Percentiles rank a stretch among this genome's conserved stretches.
These are phyloP conservation scores for Eremobia ochroleuca DNA, from an alignment of 2,888 invertebrate species.

Conservation along the genomic window DNA sequence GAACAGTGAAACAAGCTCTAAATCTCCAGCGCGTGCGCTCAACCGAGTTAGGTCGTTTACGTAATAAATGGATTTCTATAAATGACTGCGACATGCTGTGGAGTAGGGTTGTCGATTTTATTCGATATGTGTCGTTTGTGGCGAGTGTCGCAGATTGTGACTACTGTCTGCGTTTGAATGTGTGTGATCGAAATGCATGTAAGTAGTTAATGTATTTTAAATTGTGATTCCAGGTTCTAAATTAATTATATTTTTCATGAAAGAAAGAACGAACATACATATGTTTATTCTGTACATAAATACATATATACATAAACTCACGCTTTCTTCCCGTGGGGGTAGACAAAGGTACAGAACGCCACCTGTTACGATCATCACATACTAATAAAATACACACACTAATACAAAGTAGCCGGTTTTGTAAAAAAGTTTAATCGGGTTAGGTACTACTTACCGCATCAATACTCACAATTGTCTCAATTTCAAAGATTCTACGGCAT, in stretches of 20 bases:
- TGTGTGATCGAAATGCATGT: not conserved
- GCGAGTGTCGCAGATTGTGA: not conserved
- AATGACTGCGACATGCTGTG: slow-evolving; percentile 67
- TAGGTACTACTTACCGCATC: not conserved
- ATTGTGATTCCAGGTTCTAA: not conserved
- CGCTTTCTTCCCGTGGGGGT: no score
- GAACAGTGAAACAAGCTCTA: slow-evolving; percentile 65
- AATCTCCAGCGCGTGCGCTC: slow-evolving; percentile 63
- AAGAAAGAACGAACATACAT: not conserved
- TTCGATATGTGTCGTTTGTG: slow-evolving; percentile 31
- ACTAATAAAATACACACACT: not conserved
- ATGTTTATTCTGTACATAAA: not conserved
- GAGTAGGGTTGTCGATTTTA: slow-evolving; percentile 62
- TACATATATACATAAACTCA: not conserved
- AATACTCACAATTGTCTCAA: not conserved
- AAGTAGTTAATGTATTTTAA: not conserved
- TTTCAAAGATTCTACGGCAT: not conserved
- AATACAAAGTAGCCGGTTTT: not conserved
- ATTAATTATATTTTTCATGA: not conserved
- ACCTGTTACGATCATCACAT: no score
- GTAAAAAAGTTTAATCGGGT: not conserved
- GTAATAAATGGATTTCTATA: slow-evolving; percentile 71
- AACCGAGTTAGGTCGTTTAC: slow-evolving; percentile 69
- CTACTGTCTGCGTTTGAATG: not conserved
- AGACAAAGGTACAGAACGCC: no score